Percentiles rank a stretch among this genome's conserved stretches.
These are phyloP conservation scores for Grammomys dolichurus DNA, from an alignment of 2,113 vertebrate genomes.

Conservation along the genomic window DNA sequence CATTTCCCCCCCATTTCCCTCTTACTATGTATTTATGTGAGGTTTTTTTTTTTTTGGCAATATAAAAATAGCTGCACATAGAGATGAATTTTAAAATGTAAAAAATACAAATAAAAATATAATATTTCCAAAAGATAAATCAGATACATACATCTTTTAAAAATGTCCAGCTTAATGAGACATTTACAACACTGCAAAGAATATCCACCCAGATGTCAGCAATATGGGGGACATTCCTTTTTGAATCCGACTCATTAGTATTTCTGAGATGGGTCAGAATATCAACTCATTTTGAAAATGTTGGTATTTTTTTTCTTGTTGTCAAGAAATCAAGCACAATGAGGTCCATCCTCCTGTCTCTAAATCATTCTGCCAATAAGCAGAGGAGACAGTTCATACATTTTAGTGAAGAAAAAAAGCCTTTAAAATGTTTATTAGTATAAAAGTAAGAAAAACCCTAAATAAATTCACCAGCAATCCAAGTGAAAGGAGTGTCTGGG, in stretches of 20 bases:
- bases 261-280: slow-evolving; percentile 82
- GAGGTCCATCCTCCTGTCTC: slow-evolving; percentile 78
- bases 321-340: slow-evolving; percentile 81
- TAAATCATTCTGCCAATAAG: slow-evolving; percentile 74
- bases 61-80: slow-evolving; percentile 89
- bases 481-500: slow-evolving; percentile 74
- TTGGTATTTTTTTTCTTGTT: slow-evolving; percentile 79
- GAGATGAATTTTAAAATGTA: slow-evolving; percentile 89
- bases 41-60: slow-evolving; percentile 74
- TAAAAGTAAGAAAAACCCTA: slow-evolving; percentile 52
- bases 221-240: slow-evolving; percentile 85
- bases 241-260: slow-evolving; percentile 81
- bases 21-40: slow-evolving; percentile 81
- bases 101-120: slow-evolving; percentile 91
- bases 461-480: slow-evolving; percentile 74
- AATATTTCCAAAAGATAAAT: slow-evolving; percentile 90
- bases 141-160: slow-evolving; percentile 90
- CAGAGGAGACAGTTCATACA: slow-evolving; percentile 77
- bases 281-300: slow-evolving; percentile 83
- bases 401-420: slow-evolving; percentile 67
- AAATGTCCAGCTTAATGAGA: slow-evolving; percentile 86
- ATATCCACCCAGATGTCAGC: slow-evolving; percentile 87
- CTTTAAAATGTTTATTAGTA: slow-evolving; percentile 60
- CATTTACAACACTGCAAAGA: slow-evolving; percentile 89
- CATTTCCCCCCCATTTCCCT: slow-evolving; percentile 80